Base-by-base conservation (phyloP, 2,888 invertebrate species). In the Lepidocyrtoides sp. region DNA sequence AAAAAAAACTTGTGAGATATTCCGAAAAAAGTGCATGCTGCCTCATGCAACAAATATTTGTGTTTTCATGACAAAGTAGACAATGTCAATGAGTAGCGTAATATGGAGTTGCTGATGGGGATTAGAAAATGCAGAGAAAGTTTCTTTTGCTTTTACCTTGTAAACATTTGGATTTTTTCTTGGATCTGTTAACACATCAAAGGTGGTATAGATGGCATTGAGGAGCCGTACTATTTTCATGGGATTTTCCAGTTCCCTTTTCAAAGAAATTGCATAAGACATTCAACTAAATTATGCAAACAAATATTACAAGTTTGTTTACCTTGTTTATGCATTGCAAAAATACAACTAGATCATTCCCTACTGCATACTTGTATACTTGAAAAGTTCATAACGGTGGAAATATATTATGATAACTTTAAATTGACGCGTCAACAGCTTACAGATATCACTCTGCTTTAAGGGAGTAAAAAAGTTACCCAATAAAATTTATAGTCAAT, bases 151-250 rank as follows among this genome's bases (percentile, higher is more conserved):
- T 29, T 86, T 91, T 95, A 98, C 99, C 97, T 99, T 99, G 95
- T 98, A 99, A 82, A 99, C 98, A 95, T 99, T 98, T 51, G 98
- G 98, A 95, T 99, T 98, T 94, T 97, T 97, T 95, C 97, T 98
- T 4, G 98, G 98, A 95, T 99, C 98, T 10, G 99, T 98, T 60
- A 99, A 96, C 57, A 97, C 98, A 95, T 99, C 99, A 95, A 99
- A 99, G 2, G 98, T 97, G 0, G 98, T 99, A 95, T 99, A 99
- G 93, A 99, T 96, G 95, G 98, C 97, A 95, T 99, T 99, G 77
- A 99, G 96, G 97, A 99, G 97, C 95, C 97, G 97, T 8, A 99
- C 99, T 93, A 99, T 99, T 96, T 98, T 98, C 98, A 99, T 99
- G 66, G 98, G 99, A 60, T 97, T 97, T 94, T 99, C 99, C 94